Evolutionary conservation across 2,113 vertebrate species (phyloP).

Genomic region (Elephantulus edwardii): DNA sequence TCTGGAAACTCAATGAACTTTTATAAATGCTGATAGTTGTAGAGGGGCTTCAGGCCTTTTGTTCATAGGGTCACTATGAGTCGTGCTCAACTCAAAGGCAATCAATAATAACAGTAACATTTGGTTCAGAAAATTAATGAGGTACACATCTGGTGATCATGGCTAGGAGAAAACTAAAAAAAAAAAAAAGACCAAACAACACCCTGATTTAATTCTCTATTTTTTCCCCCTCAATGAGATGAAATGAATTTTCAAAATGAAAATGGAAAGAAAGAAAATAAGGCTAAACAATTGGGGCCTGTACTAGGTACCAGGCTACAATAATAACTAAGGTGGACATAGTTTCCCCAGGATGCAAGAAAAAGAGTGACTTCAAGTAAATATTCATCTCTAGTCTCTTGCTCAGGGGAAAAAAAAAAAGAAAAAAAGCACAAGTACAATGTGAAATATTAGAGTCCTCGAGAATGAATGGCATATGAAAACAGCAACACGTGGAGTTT

Average conservation of each 20-base stretch:
- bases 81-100: too few species aligned
- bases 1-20: too few species aligned
- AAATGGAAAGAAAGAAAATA: background rate
- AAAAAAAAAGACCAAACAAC: background rate
- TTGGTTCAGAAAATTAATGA: background rate
- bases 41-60: too few species aligned
- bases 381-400: background rate
- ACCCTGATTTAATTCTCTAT: background rate
- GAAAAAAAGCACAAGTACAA: background rate
- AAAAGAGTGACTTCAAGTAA: background rate
- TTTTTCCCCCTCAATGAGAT: background rate
- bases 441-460: background rate
- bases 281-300: background rate
- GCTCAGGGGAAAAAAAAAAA: background rate
- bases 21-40: too few species aligned
- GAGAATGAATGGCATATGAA: background rate
- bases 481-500: background rate
- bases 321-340: background rate
- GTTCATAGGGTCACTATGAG: too few species aligned
- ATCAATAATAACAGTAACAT: too few species aligned
- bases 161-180: background rate
- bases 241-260: background rate
- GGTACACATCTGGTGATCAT: background rate
- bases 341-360: background rate
- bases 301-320: background rate